phyloP scores from a whole-genome alignment of 2,797 vertebrate genomes.

The Fistularia commersonii region DNA sequence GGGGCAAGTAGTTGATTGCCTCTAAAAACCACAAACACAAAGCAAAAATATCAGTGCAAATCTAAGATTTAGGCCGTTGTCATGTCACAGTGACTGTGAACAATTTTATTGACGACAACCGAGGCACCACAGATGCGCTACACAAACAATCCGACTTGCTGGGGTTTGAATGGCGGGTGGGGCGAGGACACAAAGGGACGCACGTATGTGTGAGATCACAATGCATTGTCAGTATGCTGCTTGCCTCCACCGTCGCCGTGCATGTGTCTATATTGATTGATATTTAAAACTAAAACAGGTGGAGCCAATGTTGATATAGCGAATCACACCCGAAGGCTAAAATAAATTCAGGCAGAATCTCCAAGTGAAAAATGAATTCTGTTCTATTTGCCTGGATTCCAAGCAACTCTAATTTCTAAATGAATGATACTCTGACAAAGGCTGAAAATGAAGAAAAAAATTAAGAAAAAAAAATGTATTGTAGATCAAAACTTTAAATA shows the following conservation, averaged over 20 bases:
- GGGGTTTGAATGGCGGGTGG: no score
- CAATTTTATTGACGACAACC: no score
- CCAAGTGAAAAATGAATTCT: no score
- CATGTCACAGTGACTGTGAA: no score
- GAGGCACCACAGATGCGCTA: not conserved
- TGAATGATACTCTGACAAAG: not conserved
- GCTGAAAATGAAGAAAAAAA: not conserved
- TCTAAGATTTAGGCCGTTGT: no score
- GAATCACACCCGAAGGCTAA: not conserved
- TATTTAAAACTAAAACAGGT: not conserved
- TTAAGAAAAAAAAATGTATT: not conserved
- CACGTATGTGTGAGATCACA: slow-evolving; percentile 9
- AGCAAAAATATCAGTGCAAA: no score
- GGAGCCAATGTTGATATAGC: not conserved
- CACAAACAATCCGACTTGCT: slow-evolving; percentile 1
- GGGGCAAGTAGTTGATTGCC: no score
- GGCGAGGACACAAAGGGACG: not conserved
- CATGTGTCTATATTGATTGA: not conserved
- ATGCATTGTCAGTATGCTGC: not conserved
- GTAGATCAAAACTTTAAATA: not conserved
- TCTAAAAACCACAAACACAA: no score
- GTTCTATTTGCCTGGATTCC: no score
- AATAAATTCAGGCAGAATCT: not conserved
- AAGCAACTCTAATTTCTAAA: no score
- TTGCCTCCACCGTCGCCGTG: not conserved